Evolutionary conservation across 2,797 vertebrate genomes (phyloP), one percentile per base, ranked within the genome.

Genomic region (Melanogrammus aeglefinus): DNA sequence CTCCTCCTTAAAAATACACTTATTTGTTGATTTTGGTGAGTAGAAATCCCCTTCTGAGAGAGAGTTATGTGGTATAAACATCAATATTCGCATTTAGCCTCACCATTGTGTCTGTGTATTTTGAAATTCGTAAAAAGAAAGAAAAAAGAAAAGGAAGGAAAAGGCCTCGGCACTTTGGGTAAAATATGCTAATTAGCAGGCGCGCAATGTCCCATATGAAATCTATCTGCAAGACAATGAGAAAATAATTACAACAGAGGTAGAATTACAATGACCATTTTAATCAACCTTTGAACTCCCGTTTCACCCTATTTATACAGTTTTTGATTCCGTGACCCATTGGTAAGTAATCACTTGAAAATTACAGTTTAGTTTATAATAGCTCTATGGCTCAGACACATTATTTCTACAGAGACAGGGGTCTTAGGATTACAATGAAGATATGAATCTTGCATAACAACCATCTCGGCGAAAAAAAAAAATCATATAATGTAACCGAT

Each of bases 271-370:
- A 94, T 94, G 92, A 90, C 93, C 93, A 91, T 94, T 94, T 95
- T 95, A 95, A 95, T 95, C 94, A 95, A 95, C 94, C 95, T 83
- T 91, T 91, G 90, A 87, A 88, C 91, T 93, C 92, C 92, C 94
- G 92, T 95, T 94, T 95, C 93, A 95, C 94, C 93, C 94, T 93
- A 94, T 95, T 95, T 94, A 94, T 94, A 91, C 94, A 86, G 91
- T 92, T 94, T 95, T 92, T 94, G 93, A 95, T 95, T 95, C 93
- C 83, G 86, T 94, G 93, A 94, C 94, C 94, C 92, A 92, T 87
- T 92, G 93, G 89, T 93, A 93, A 94, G 94, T 95, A 95, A 95
- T 95, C 94, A 95, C 94, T 95, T 95, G 94, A 95, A 94, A 95
- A 95, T 95, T 93, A 94, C 79, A 83, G 88, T 83, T 90, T 83